Conservation (phyloP, 2,797 vertebrate species). For the Liasis olivaceus region DNA sequence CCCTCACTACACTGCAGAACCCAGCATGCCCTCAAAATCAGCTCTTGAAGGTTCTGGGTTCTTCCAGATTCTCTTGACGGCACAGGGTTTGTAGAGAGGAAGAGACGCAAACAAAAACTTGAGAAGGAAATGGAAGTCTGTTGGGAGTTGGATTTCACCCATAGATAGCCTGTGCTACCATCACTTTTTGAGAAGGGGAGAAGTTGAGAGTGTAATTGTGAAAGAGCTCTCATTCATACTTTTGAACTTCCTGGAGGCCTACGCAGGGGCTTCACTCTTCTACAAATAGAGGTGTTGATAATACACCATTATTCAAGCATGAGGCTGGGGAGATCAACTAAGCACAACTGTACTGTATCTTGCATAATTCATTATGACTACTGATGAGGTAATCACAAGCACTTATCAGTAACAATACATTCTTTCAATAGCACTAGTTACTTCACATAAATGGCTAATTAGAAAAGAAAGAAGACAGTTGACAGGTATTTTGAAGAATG, state of each 20-base stretch:
- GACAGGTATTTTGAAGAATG: background rate
- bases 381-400: background rate
- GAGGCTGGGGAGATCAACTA: background rate
- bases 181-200: background rate
- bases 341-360: rapidly evolving
- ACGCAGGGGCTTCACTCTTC: background rate
- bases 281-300: background rate
- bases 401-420: background rate
- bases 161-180: background rate
- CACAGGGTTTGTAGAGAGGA: background rate
- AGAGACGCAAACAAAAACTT: background rate
- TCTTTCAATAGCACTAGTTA: background rate
- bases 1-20: background rate
- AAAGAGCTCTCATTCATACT: background rate
- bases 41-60: background rate
- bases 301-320: background rate
- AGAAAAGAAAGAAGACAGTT: background rate
- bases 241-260: background rate
- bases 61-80: background rate
- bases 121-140: background rate
- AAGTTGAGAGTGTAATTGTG: background rate
- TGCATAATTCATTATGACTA: background rate
- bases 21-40: too few species aligned
- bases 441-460: background rate
- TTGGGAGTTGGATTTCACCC: background rate